Evolutionary conservation across 2,888 invertebrate species (phyloP), one percentile per base, ranked within the genome.

Genomic region (Brachyptera putata): DNA sequence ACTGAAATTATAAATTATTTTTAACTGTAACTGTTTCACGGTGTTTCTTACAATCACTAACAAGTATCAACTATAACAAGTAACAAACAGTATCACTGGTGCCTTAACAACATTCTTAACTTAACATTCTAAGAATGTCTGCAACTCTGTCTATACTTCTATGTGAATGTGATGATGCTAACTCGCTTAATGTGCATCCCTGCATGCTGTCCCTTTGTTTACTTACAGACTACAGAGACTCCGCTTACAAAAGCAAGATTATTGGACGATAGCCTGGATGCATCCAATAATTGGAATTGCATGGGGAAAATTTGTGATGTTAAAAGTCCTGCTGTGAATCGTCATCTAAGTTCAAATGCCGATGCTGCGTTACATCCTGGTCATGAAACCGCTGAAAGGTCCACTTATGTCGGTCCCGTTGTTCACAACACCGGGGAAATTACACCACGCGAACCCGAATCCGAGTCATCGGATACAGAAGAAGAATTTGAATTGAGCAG

Each of bases 211-310:
- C 14, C n/a, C 3, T 50, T 34, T 53, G 34, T 36, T 36, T 11
- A 34, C 21, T 53, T 53, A 14, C 53, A 53, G 53, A 53, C 5
- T 36, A 18, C 18, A 14, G 53, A 53, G 34, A 18, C 53, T n/a
- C 26, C n/a, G 14, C 49, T 16, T 16, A n/a, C 49, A 26, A 3
- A 13, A 16, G 2, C 22, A 34, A 34, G 18, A 34, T 9, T 34
- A 13, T 11, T 18, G 14, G 30, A 30, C n/a, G 30, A 30, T 7
- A 14, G 30, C 21, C 13, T n/a, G 16, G 34, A 50, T 14, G 30
- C 16, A 16, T 22, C 48, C 22, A 53, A 4, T 21, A 46, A 13
- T n/a, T 46, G 46, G 46, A 46, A 53, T 34, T 34, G 53, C 53
- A 16, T 53, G 34, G 37, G 21, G 16, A 53, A 21, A 21, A 36